Percentiles rank a stretch among this genome's conserved stretches.
These are phyloP conservation scores for Coenobita brevimanus DNA, from an alignment of 1,140 invertebrate species.

Conservation along the genomic window DNA sequence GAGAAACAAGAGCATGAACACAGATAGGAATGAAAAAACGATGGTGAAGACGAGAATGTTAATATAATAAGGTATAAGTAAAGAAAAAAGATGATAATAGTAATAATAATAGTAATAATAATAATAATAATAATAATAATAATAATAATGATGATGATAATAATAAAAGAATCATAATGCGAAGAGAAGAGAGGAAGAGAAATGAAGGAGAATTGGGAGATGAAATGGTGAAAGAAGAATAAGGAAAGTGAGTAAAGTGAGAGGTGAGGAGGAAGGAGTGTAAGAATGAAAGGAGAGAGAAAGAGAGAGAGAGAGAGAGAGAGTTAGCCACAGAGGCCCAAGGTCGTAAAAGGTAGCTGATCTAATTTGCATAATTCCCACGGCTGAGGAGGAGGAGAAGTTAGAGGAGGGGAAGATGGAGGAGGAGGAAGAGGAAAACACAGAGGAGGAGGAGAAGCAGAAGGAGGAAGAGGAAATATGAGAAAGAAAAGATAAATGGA, in stretches of 20 bases:
- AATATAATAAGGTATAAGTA: background rate
- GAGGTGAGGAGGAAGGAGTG: background rate
- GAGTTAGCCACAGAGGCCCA: background rate
- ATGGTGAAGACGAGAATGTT: background rate
- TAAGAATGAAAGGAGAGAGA: background rate
- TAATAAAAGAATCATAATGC: background rate
- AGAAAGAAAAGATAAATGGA: background rate
- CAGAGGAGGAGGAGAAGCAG: background rate
- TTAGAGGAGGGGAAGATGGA: background rate
- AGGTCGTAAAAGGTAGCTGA: slow-evolving; percentile 1
- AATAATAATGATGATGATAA: background rate
- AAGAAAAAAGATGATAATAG: background rate
- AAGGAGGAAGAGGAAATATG: background rate
- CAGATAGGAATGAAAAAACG: background rate
- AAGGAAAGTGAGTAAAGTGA: background rate
- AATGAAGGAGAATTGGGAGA: background rate
- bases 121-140: background rate
- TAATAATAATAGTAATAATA: slow-evolving; percentile 21
- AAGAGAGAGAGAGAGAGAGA: background rate
- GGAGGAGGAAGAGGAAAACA: background rate
- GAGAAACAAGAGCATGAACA: too few species aligned
- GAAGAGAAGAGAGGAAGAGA: background rate
- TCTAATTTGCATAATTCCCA: slow-evolving; percentile 42
- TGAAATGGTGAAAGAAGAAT: background rate
- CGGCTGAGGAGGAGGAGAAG: background rate